Percentiles rank a stretch among this genome's conserved stretches.
These are phyloP conservation scores for Odobenus rosmarus DNA, from an alignment of 2,113 vertebrate species.

Conservation along the genomic window DNA sequence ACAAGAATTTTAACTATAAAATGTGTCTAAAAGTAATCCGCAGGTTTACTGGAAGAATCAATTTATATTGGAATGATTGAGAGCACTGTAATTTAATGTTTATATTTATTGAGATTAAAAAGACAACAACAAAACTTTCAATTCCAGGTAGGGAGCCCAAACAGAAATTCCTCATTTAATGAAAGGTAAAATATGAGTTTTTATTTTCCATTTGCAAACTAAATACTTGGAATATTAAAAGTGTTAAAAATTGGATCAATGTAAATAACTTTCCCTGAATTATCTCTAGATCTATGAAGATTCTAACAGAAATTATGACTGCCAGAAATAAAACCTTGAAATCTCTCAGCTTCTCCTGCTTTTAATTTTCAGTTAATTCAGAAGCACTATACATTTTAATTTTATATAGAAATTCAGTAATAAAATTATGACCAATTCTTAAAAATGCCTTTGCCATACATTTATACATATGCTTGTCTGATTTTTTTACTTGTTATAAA, in stretches of 20 bases:
- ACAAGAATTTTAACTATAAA: background rate
- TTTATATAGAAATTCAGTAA: background rate
- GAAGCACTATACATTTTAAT: background rate
- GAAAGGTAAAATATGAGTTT: background rate
- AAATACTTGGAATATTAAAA: background rate
- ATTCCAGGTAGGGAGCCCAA: background rate
- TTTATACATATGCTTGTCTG: background rate
- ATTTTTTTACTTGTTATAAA: background rate
- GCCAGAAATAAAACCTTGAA: background rate
- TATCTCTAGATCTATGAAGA: background rate
- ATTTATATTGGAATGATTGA: background rate
- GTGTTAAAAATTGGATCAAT: background rate
- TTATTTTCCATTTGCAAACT: background rate
- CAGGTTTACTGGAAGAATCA: background rate
- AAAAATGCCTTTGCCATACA: background rate
- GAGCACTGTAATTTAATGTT: background rate
- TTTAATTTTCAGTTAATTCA: background rate
- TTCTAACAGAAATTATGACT: background rate
- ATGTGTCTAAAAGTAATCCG: background rate
- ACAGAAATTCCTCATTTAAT: background rate
- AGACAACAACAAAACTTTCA: background rate
- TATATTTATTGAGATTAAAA: background rate
- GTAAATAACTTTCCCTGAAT: background rate
- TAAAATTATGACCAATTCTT: background rate
- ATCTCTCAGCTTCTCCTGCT: accelerated